Evolutionary conservation across 53 echinoderm and acorn worm species (phyloP).

Genomic region (Patiria pectinifera): DNA sequence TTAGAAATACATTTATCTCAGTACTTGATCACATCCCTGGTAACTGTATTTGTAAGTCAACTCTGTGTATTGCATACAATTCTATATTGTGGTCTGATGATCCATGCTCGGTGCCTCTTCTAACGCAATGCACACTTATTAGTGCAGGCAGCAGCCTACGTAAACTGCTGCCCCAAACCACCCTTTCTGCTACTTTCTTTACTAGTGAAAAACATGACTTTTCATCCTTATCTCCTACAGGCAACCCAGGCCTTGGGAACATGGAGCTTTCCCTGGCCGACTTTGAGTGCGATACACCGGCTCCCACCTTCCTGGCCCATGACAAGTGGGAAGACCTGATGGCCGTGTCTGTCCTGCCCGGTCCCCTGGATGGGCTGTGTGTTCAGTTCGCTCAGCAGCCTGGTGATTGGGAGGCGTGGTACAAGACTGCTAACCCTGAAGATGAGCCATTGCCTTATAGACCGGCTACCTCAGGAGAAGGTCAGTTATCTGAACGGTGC

Average conservation of each 20-base stretch:
- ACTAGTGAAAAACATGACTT: too few species aligned
- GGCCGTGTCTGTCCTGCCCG: constrained; percentile 96
- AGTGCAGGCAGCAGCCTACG: too few species aligned
- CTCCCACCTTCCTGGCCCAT: constrained; percentile 76
- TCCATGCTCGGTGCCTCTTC: too few species aligned
- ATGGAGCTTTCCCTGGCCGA: constrained; percentile 90
- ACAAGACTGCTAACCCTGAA: constrained; percentile 78
- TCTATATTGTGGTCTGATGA: too few species aligned
- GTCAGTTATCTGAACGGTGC: neutral
- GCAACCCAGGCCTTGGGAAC: constrained; percentile 96
- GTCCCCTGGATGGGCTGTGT: constrained; percentile 89
- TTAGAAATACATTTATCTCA: too few species aligned
- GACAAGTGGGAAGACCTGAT: constrained; percentile 97
- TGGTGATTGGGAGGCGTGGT: constrained; percentile 89
- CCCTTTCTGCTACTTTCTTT: too few species aligned
- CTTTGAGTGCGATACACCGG: constrained; percentile 88
- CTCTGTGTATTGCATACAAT: too few species aligned
- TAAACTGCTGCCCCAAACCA: too few species aligned
- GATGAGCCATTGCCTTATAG: constrained; percentile 79
- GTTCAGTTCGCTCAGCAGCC: constrained; percentile 87
- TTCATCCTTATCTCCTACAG: constrained; percentile 5
- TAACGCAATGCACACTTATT: too few species aligned
- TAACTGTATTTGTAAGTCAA: too few species aligned
- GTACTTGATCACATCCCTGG: too few species aligned
- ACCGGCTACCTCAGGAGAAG: constrained; percentile 60